A percentile compares a stretch with the other conserved stretches of the same genome.
Conservation (phyloP, 2,797 vertebrate species). For the Argyrosomus regius region DNA sequence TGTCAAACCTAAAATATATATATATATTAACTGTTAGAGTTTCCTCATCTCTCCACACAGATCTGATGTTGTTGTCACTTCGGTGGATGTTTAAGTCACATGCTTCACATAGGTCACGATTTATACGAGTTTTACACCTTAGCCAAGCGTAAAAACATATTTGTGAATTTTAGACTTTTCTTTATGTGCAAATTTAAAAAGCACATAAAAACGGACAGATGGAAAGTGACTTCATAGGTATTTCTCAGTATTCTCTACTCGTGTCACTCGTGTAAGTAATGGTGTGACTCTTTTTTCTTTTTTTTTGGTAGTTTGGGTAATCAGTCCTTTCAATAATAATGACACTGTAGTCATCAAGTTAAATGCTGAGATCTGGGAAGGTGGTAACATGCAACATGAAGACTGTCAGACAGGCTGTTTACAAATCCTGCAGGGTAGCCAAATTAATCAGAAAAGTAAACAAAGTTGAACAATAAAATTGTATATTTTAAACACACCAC, state of each 20-base stretch:
- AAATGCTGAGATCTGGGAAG: not conserved
- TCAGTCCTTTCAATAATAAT: not conserved
- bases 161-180: too few species aligned
- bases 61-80: not conserved
- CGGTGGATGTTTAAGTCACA: not conserved
- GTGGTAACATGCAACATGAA: not conserved
- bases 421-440: not conserved
- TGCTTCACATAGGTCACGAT: too few species aligned
- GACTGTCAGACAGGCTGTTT: not conserved
- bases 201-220: too few species aligned
- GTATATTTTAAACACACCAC: too few species aligned
- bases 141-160: too few species aligned
- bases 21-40: not conserved
- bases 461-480: too few species aligned
- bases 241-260: too few species aligned
- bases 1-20: not conserved
- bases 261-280: too few species aligned
- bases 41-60: not conserved
- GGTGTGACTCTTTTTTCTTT: too few species aligned
- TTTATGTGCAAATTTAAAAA: not conserved
- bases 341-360: not conserved
- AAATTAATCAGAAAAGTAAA: too few species aligned
- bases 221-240: too few species aligned
- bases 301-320: not conserved
- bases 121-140: too few species aligned